A percentile compares a stretch with the other conserved stretches of the same genome.
Evolutionary conservation across 2,888 invertebrate genomes (phyloP).

Genomic region (Chromoteleia sp.): DNA sequence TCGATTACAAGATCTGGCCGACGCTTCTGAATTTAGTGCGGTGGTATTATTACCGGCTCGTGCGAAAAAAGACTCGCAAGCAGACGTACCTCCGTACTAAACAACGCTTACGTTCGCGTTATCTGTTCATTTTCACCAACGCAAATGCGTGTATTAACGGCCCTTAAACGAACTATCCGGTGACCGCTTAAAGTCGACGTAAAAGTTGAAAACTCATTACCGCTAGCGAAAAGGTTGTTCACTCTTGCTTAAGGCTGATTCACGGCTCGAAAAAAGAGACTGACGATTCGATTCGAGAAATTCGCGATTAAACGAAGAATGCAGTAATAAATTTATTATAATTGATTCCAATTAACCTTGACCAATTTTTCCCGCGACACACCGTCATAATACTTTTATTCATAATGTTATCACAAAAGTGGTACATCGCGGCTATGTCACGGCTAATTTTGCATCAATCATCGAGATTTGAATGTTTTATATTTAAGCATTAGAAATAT

Average conservation of each 20-base stretch:
- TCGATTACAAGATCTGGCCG: slow-evolving; percentile 39
- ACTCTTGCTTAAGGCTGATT: slow-evolving; percentile 14
- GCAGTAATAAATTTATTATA: slow-evolving; percentile 65
- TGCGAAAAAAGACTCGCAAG: slow-evolving; percentile 47
- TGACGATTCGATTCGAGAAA: slow-evolving; percentile 37
- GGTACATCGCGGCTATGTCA: slow-evolving; percentile 46
- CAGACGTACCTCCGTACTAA: background rate
- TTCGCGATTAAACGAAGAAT: slow-evolving; percentile 50
- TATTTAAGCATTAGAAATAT: slow-evolving; percentile 34
- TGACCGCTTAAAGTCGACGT: slow-evolving; percentile 8
- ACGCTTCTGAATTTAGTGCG: slow-evolving; percentile 37
- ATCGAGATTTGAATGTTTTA: slow-evolving; percentile 54
- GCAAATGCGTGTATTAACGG: slow-evolving; percentile 8
- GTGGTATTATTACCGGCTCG: slow-evolving; percentile 33
- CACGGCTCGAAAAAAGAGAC: slow-evolving; percentile 23
- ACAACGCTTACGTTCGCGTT: background rate
- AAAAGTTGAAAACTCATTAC: background rate
- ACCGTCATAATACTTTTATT: slow-evolving; percentile 46
- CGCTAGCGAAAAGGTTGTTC: slow-evolving; percentile 14
- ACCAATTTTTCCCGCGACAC: slow-evolving; percentile 53
- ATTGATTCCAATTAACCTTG: slow-evolving; percentile 68
- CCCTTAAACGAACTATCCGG: background rate
- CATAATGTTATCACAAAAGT: slow-evolving; percentile 52
- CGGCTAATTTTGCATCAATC: slow-evolving; percentile 63
- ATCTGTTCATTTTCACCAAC: slow-evolving; percentile 20